Percentiles rank a stretch among this genome's conserved stretches.
Evolutionary conservation across 2,888 invertebrate genomes (phyloP).

Genomic region (Tenthredo scrophulariae): DNA sequence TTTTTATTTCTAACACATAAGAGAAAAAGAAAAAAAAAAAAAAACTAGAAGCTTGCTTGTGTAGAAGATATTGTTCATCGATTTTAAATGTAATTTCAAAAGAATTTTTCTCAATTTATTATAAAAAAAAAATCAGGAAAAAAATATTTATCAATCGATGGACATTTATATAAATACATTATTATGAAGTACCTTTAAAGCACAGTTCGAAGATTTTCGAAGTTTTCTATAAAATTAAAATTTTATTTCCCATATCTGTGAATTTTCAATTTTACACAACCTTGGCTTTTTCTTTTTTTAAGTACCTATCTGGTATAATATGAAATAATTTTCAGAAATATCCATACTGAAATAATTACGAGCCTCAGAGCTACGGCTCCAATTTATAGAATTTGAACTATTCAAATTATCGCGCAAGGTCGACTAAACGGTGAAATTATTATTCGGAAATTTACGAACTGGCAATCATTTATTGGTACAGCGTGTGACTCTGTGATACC

Average conservation of each 20-base stretch:
- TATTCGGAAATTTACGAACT: slow-evolving; percentile 62
- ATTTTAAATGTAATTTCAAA: neutral
- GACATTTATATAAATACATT: slow-evolving; percentile 27
- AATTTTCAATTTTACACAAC: neutral
- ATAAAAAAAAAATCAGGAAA: neutral
- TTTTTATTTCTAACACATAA: slow-evolving; percentile 12
- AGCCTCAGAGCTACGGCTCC: neutral
- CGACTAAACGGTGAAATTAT: neutral
- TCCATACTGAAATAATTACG: neutral
- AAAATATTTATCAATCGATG: slow-evolving; percentile 30
- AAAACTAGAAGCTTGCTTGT: slow-evolving; percentile 29
- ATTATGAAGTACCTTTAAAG: slow-evolving; percentile 28
- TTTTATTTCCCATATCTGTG: neutral
- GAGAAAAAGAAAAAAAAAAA: neutral
- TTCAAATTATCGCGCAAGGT: neutral
- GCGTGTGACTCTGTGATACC: slow-evolving; percentile 77
- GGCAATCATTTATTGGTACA: slow-evolving; percentile 72
- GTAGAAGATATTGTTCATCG: slow-evolving; percentile 24
- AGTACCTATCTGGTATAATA: slow-evolving; percentile 15
- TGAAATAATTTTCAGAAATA: neutral
- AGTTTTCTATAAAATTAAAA: neutral
- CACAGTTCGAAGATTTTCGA: slow-evolving; percentile 49
- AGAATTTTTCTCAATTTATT: neutral
- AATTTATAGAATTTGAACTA: neutral
- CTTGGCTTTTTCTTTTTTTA: neutral